Evolutionary conservation across 2,888 invertebrate species (phyloP).

Genomic region (Platynereis dumerilii): DNA sequence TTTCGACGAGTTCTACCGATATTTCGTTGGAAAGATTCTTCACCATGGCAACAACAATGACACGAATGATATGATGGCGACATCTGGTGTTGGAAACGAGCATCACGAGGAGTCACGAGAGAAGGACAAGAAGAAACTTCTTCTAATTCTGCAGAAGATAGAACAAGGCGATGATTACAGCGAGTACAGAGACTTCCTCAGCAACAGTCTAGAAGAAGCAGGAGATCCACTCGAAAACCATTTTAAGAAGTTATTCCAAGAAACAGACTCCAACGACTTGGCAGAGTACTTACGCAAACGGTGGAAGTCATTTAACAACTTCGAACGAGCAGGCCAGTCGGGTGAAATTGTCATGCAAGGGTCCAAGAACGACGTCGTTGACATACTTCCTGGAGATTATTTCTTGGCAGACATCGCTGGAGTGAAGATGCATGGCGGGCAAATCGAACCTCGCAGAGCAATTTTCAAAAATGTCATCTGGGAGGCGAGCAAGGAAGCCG

Average conservation of each 20-base stretch:
- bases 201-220: no score
- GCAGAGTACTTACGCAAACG: constrained; percentile 9
- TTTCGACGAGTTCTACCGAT: no score
- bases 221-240: not conserved
- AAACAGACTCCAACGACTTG: constrained; percentile 17
- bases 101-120: no score
- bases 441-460: constrained; percentile 33
- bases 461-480: constrained; percentile 35
- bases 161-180: no score
- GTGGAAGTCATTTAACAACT: constrained; percentile 18
- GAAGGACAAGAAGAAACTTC: no score
- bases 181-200: no score
- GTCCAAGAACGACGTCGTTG: not conserved
- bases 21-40: no score
- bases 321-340: constrained; percentile 17
- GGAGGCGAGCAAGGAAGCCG: constrained; percentile 25
- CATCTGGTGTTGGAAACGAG: no score
- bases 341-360: constrained; percentile 25
- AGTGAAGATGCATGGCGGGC: constrained; percentile 33
- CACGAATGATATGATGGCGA: no score
- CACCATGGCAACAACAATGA: no score
- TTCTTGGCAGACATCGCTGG: constrained; percentile 17
- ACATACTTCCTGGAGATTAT: constrained; percentile 17
- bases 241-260: constrained; percentile 14
- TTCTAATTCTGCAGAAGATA: no score